Conservation (phyloP, 2,113 vertebrate genomes). For the Lanius ludovicianus region DNA sequence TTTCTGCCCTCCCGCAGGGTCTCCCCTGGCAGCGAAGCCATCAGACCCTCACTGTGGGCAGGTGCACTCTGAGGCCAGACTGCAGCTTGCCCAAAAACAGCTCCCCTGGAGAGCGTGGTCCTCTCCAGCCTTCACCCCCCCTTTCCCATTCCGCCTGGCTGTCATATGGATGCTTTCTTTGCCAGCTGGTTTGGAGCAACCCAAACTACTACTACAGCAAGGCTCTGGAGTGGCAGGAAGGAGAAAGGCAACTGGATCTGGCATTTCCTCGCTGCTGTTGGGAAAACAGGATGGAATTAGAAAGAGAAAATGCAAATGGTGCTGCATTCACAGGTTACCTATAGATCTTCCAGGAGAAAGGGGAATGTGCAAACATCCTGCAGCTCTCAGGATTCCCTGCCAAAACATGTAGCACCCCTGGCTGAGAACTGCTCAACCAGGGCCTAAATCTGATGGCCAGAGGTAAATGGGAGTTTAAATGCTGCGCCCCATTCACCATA, state of each 20-base stretch:
- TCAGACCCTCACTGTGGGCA: background rate
- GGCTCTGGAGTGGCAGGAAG: background rate
- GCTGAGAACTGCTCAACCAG: background rate
- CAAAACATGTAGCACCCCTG: background rate
- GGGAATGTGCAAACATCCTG: background rate
- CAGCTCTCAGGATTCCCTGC: background rate
- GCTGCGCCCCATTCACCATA: background rate
- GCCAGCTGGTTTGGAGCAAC: background rate
- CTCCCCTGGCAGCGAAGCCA: background rate
- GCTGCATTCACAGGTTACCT: background rate
- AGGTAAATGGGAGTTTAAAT: background rate
- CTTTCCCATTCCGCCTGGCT: accelerated
- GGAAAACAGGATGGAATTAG: background rate
- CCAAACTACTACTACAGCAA: background rate
- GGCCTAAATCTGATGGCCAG: background rate
- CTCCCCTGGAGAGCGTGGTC: accelerated
- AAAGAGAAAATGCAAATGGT: background rate
- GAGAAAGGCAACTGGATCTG: background rate
- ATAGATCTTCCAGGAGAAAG: background rate
- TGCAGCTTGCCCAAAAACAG: background rate
- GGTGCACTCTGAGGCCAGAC: background rate
- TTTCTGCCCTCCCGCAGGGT: background rate
- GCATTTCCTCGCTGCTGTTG: accelerated
- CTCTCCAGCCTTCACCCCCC: background rate
- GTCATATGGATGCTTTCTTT: background rate